phyloP scores from a whole-genome alignment of 2,113 vertebrate genomes.

The Phrynocephalus versicolor region DNA sequence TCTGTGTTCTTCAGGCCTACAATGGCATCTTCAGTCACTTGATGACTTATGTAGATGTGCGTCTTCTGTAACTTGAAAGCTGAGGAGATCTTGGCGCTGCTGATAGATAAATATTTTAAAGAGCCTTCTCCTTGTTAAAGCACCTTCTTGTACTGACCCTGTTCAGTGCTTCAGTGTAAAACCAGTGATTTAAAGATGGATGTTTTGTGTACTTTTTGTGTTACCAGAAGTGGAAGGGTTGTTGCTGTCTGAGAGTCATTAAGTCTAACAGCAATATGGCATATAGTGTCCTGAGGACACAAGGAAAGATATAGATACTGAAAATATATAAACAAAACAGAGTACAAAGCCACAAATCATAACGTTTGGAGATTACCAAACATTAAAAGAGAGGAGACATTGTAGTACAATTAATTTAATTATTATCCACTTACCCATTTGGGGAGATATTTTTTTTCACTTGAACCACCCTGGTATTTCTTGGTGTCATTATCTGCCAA shows the following conservation, averaged over 20 bases:
- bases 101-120: not conserved
- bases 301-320: no score
- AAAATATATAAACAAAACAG: no score
- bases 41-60: not conserved
- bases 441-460: no score
- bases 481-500: no score
- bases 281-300: no score
- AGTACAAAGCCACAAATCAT: no score
- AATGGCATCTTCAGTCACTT: not conserved
- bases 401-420: no score
- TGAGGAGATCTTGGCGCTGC: constrained; percentile 29
- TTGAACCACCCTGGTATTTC: no score
- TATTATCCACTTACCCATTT: no score
- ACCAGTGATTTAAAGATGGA: constrained; percentile 24
- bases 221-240: constrained; percentile 47
- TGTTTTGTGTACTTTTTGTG: not conserved
- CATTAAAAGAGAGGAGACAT: no score
- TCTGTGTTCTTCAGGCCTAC: not conserved
- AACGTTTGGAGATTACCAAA: no score
- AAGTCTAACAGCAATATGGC: constrained; percentile 13
- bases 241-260: constrained; percentile 54
- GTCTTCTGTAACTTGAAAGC: not conserved
- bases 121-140: not conserved
- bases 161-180: fast-evolving
- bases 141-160: constrained; percentile 44